Evolutionary conservation across 2,113 vertebrate species (phyloP).

Genomic region (Accipiter virgatus): DNA sequence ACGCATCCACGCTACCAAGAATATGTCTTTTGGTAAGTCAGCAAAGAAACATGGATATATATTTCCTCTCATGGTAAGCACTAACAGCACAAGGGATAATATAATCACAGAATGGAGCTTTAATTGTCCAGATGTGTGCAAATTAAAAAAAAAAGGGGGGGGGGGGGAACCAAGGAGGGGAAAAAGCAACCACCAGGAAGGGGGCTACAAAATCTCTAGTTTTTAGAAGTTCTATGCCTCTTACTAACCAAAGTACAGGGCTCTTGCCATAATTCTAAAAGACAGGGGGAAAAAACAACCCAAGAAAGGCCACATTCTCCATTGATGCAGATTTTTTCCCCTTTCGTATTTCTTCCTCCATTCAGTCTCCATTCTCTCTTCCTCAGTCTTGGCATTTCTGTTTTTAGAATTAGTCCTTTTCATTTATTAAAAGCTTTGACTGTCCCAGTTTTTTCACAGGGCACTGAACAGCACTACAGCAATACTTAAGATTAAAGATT

Average conservation of each 20-base stretch:
- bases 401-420: background rate
- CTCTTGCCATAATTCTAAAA: background rate
- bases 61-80: background rate
- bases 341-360: background rate
- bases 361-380: background rate
- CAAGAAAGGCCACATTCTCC: background rate
- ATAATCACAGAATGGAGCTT: background rate
- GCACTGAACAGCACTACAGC: background rate
- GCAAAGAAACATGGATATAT: background rate
- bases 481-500: background rate
- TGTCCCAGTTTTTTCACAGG: background rate
- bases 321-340: background rate
- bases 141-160: background rate
- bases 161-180: rapidly evolving
- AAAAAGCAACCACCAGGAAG: background rate
- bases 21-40: background rate
- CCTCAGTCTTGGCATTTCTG: background rate
- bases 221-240: background rate
- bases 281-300: background rate
- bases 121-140: background rate
- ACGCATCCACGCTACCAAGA: rapidly evolving
- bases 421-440: background rate
- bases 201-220: background rate
- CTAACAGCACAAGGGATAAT: background rate
- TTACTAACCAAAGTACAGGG: background rate